A percentile compares a stretch with the other conserved stretches of the same genome.
phyloP scores from a whole-genome alignment of 92 coral and sea anemone genomes.

The Epizoanthus fatuus region DNA sequence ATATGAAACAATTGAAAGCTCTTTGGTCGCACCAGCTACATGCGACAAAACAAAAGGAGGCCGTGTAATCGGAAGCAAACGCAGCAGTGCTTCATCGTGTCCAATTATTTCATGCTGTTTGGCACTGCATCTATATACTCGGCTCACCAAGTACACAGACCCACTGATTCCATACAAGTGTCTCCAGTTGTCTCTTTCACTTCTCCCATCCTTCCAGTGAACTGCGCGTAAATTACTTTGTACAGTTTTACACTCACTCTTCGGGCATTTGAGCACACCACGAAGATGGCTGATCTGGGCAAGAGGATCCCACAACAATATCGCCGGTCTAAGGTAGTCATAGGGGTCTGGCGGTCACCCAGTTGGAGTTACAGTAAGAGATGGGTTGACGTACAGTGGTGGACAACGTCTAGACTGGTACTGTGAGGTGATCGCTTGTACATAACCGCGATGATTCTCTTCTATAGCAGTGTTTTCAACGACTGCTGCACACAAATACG shows the following conservation, averaged over 20 bases:
- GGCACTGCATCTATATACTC: conserved; percentile 11
- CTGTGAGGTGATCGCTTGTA: too few relatives aligned
- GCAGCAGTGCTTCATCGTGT: background rate
- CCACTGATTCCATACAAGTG: background rate
- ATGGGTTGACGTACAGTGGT: conserved; percentile 8
- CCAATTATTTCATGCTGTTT: conserved; percentile 23
- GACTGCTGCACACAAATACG: too few relatives aligned
- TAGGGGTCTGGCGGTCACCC: conserved; percentile 21
- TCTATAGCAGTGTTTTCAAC: too few relatives aligned
- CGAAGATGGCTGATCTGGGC: background rate
- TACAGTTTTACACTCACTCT: background rate
- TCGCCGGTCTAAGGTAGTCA: conserved; percentile 22
- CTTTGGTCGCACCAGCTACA: conserved; percentile 18
- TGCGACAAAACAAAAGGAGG: conserved; percentile 14
- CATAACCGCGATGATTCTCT: too few relatives aligned
- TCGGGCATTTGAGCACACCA: conserved; percentile 22
- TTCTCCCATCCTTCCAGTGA: conserved; percentile 42
- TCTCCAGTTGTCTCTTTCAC: background rate
- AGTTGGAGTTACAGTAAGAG: background rate
- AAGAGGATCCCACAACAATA: conserved; percentile 40
- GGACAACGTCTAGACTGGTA: background rate
- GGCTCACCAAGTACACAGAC: conserved; percentile 3
- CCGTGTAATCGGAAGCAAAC: background rate
- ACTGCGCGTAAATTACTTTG: conserved; percentile 1
- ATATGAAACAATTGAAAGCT: conserved; percentile 5